These are phyloP conservation scores for Drosophila vallismaia DNA, from an alignment of 2,888 invertebrate species.

Conservation along the genomic window DNA sequence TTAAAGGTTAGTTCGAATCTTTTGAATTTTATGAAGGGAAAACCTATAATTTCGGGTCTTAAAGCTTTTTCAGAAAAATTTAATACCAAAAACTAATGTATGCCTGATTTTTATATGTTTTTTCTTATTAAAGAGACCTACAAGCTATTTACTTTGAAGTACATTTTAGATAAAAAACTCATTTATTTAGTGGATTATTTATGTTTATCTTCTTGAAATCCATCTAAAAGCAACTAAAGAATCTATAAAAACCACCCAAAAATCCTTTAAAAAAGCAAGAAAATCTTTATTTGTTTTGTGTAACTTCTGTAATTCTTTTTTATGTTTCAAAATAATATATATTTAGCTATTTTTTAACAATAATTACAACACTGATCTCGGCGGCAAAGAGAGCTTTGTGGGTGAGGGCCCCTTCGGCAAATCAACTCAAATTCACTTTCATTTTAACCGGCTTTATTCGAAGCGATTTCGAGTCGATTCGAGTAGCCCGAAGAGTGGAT, in stretches of 20 bases:
- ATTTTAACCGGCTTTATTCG: constrained; percentile 56
- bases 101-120: no score
- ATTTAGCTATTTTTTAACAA: constrained; percentile 1
- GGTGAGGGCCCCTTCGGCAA: not conserved
- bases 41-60: no score
- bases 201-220: no score
- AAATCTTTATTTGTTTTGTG: not conserved
- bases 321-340: not conserved
- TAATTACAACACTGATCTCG: not conserved
- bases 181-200: no score
- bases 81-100: no score
- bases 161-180: no score
- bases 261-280: not conserved
- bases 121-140: no score
- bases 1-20: not conserved
- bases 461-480: constrained; percentile 10
- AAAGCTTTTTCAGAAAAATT: no score
- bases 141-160: no score
- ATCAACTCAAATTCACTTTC: constrained; percentile 71
- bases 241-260: not conserved
- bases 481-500: constrained; percentile 5
- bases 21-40: not conserved
- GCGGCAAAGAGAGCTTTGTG: not conserved
- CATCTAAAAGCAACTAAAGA: no score
- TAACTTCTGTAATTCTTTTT: not conserved